Evolutionary conservation across 2,113 vertebrate genomes (phyloP).

Genomic region (Rhineura floridana): DNA sequence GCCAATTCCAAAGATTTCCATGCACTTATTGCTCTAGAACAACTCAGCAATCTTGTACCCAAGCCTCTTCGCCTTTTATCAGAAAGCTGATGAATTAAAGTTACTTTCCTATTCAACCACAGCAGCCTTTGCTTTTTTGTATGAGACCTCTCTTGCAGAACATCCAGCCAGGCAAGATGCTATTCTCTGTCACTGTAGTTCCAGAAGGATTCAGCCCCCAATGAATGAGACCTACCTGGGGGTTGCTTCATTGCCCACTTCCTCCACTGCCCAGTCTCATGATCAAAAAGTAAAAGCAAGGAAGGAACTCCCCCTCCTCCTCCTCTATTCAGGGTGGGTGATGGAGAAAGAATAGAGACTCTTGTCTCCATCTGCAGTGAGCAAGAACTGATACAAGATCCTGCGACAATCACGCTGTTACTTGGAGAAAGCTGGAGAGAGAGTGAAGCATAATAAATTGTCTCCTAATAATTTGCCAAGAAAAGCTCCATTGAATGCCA

Average conservation of each 20-base stretch:
- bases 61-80: not conserved
- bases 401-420: constrained; percentile 43
- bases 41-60: not conserved
- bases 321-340: not conserved
- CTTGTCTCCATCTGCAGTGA: not conserved
- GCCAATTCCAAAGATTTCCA: not conserved
- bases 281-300: not conserved
- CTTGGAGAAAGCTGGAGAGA: constrained; percentile 29
- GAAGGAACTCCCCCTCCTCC: not conserved
- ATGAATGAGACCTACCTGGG: not conserved
- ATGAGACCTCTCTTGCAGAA: not conserved
- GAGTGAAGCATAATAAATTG: not conserved
- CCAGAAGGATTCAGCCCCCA: not conserved
- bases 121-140: not conserved
- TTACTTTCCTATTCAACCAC: not conserved
- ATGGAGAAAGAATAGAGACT: constrained; percentile 16
- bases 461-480: constrained; percentile 29
- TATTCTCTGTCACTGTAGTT: not conserved
- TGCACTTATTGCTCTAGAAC: not conserved
- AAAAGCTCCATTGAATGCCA: constrained; percentile 40
- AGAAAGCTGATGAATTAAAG: not conserved
- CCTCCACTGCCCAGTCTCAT: not conserved
- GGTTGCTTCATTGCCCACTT: not conserved
- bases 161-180: not conserved
- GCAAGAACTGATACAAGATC: constrained; percentile 28